Percentiles rank a stretch among this genome's conserved stretches.
Evolutionary conservation across 2,888 invertebrate genomes (phyloP).

Genomic region (Limnephilus auricula): DNA sequence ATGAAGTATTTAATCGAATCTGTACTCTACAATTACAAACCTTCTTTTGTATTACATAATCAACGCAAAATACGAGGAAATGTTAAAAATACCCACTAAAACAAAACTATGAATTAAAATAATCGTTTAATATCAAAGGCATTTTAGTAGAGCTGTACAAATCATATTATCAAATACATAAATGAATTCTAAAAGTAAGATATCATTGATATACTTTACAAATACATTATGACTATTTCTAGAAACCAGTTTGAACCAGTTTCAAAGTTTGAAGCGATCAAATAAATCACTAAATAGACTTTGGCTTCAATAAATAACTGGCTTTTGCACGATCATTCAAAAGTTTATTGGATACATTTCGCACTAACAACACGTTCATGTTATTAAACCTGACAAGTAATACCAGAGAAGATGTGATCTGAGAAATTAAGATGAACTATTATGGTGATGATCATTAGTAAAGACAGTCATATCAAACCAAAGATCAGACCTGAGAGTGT

Average conservation of each 20-base stretch:
- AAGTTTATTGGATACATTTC: not conserved
- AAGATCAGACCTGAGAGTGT: not conserved
- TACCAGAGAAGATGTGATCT: not conserved
- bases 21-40: not conserved
- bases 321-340: not conserved
- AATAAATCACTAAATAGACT: not conserved
- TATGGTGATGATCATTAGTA: not conserved
- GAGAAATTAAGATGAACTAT: not conserved
- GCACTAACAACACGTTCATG: not conserved
- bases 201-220: not conserved
- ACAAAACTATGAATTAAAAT: not conserved
- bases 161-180: not conserved
- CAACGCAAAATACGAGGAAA: not conserved
- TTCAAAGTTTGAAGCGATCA: not conserved
- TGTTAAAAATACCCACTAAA: not conserved
- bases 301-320: not conserved
- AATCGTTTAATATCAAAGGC: not conserved
- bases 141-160: not conserved
- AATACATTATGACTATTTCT: not conserved
- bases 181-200: not conserved
- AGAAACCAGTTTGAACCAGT: not conserved
- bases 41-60: not conserved
- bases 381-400: not conserved
- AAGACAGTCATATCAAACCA: not conserved
- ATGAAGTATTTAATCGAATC: not conserved